Base-by-base conservation (phyloP, 2,113 vertebrate genomes). In the Empidonax traillii region DNA sequence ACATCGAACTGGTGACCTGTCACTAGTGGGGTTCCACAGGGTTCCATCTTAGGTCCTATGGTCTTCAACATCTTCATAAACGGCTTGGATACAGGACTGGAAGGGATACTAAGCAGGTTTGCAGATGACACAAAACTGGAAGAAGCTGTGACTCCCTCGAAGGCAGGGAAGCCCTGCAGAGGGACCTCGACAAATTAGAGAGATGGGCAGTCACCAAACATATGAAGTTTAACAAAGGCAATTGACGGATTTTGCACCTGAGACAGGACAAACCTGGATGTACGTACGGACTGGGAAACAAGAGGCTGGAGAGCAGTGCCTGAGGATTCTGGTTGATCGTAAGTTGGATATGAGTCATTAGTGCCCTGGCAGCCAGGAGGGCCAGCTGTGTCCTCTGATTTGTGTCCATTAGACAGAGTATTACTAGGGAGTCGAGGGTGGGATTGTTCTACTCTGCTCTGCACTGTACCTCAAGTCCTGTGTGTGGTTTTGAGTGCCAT, bases 171-270 rank as follows among this genome's bases (percentile, higher is more conserved):
- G 63, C 23, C 11, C 21, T 56, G 25, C 35, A 56, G 58, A 56
- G 58, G 43, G 2, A 73, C 2, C 6, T 25, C 0, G 0, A 43
- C 35, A 66, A 58, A 28, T 28, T 10, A 44, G 35, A 66, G 12
- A 9, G 11, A 31, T 35, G 9, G 43, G 11, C 11, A 73, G 31
- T 56, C 11, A 4, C 35, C 17, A 43, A 14, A 5, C 27, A 8
- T 13, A 37, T 3, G 22, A 58, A 58, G 37, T 13, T 58, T 58
- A 11, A 59, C 9, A 37, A 58, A 44, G 41, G 21, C 20, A 49
- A 56, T 14, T 37, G n/a, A 23, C 12, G 7, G n/a, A 25, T 59
- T 59, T 24, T 59, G n/a, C 23, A 25, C 15, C 14, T 37, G 23
- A 9, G 10, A n/a, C 20, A 14, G n/a, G n/a, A 10, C 15, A 37